Evolutionary conservation across 2,888 invertebrate genomes (phyloP), one percentile per base, ranked within the genome.

Genomic region (Philhelius pedissequus): DNA sequence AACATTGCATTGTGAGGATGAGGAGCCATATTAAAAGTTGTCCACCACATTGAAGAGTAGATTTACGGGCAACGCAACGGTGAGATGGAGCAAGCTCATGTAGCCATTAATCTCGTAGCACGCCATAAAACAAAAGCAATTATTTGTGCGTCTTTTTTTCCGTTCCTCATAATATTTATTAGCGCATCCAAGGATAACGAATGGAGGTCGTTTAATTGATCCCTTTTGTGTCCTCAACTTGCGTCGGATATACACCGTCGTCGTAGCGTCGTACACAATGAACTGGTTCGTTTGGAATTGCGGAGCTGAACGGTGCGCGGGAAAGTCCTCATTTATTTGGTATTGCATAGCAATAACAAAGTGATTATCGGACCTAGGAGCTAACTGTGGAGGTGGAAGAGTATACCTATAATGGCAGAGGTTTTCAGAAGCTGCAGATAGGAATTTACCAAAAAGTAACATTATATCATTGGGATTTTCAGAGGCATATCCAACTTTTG

Each of bases 41-140:
- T 84, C 84, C 84, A 79, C 84, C 80, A 79, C 68, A 60, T 25
- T 68, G 62, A 75, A 38, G 70, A 56, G 66, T 60, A 54, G 60
- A 75, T 84, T 78, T 79, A 84, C 78, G 83, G 30, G 32, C 60
- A 58, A 54, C 40, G 18, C 40, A n/a, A 52, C 38, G n/a, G 66
- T 52, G 40, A 38, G 22, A 58, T 32, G 73, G 73, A 71, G 78
- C 50, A 35, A 78, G 64, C 79, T 75, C 83, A 58, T 78, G 84
- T 48, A 71, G 87, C 86, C 89, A 89, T 89, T 89, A 89, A 89
- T 89, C 89, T 89, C 87, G 86, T 74, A 87, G 87, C 86, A 86
- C 83, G 87, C 87, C 88, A 88, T 88, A 89, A 88, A 88, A 88
- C 87, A 88, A 88, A 88, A 88, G 88, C 88, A 89, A 88, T 88